These are phyloP conservation scores for Eleutherodactylus coqui DNA, from an alignment of 2,797 vertebrate species.

Conservation along the genomic window DNA sequence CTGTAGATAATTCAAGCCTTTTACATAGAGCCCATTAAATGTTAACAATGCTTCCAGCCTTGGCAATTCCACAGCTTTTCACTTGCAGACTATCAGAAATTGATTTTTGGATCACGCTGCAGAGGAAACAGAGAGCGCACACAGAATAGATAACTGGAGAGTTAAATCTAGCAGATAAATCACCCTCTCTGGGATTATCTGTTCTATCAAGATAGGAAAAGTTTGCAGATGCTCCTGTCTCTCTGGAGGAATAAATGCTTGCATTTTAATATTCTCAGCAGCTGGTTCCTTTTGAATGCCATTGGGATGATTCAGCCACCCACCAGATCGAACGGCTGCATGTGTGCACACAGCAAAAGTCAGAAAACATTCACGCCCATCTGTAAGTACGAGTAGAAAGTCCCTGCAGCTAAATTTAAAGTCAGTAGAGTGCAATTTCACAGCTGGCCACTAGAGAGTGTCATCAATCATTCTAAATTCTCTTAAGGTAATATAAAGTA, in stretches of 20 bases:
- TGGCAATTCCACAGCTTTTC: not conserved
- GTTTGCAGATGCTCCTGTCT: constrained; percentile 85
- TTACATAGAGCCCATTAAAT: not conserved
- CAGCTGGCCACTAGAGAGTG: not conserved
- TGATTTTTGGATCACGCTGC: constrained; percentile 8
- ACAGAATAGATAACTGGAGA: constrained; percentile 71
- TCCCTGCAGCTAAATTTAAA: not conserved
- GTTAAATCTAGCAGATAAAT: constrained; percentile 78
- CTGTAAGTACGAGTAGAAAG: constrained; percentile 3
- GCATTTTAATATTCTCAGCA: constrained; percentile 86
- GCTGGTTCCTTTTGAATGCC: constrained; percentile 85
- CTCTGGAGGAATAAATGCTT: constrained; percentile 84
- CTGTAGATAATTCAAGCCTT: not conserved
- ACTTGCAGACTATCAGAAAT: constrained; percentile 27
- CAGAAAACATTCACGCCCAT: not conserved
- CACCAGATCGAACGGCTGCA: constrained; percentile 80
- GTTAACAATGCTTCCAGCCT: constrained; percentile 3
- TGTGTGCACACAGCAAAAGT: constrained; percentile 65
- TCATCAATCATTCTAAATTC: not conserved
- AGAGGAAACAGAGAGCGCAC: constrained; percentile 58
- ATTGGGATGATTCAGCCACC: constrained; percentile 86
- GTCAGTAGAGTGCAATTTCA: not conserved
- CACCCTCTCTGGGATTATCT: constrained; percentile 78
- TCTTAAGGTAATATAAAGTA: not conserved
- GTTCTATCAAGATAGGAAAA: constrained; percentile 81